Evolutionary conservation across 1,140 invertebrate genomes (phyloP), one percentile per base, ranked within the genome.

Genomic region (Philotrypesis tridentata): DNA sequence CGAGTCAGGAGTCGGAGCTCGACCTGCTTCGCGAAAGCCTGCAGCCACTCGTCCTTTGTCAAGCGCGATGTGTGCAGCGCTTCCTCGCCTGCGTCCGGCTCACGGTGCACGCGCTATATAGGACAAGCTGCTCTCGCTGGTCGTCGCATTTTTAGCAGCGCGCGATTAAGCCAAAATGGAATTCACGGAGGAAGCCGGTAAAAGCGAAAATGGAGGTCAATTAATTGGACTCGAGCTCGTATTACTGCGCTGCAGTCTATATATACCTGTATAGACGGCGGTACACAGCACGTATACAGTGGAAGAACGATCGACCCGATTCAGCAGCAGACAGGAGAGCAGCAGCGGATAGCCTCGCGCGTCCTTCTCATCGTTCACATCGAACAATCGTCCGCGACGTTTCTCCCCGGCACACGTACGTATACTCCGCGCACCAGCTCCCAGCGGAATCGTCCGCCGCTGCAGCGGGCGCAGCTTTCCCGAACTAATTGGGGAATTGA

Each of bases 401-500:
- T 37, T 9, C 33, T 5, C 33, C 55, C 3, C 7, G 1, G 23
- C 9, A 78, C 40, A 67, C 33, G 12, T 31, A 70, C 67, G 37
- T 21, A n/a, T 37, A 37, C 33, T 55, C 37, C 5, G 70, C 2
- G 70, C 37, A n/a, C n/a, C n/a, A n/a, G 71, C 27, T 55, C 37
- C 70, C n/a, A 40, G 37, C 31, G 27, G 17, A 37, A 9, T 31
- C 25, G 63, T 21, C 33, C 63, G 3, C n/a, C 3, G 37, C 43
- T 17, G 17, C 63, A 76, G 37, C 37, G 17, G 12, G 33, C 40
- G 55, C 81, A 82, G 81, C 74, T 82, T 82, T 82, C 81, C 81
- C 70, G 81, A 82, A 82, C 81, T 82, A 82, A 82, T 82, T 78
- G 81, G 68, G 27, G 68, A 63, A 77, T 77, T 77, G 80, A 82